Conservation (phyloP, 2,797 vertebrate genomes). For the Synaphobranchus kaupii region DNA sequence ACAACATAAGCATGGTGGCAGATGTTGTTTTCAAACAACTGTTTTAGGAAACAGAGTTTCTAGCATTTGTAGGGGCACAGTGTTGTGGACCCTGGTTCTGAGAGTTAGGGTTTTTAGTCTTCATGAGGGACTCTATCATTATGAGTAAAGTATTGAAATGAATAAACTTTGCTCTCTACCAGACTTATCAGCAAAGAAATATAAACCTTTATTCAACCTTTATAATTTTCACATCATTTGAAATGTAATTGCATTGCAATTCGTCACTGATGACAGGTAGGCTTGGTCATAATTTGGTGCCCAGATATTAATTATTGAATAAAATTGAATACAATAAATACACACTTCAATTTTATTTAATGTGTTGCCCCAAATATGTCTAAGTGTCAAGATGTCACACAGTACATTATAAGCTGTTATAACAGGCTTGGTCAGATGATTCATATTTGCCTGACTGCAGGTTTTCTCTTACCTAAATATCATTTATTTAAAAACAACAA, state of each 20-base stretch:
- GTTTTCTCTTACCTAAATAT: background rate
- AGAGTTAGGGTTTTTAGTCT: background rate
- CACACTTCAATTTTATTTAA: too few species aligned
- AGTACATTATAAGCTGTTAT: background rate
- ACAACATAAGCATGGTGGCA: background rate
- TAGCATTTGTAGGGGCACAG: background rate
- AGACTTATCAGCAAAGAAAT: background rate
- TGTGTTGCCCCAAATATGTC: too few species aligned
- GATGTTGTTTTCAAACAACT: constrained; percentile 23
- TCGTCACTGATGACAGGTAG: background rate
- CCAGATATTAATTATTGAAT: background rate
- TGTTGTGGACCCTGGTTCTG: background rate
- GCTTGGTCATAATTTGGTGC: too few species aligned
- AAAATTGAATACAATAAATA: background rate
- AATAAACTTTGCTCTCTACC: background rate
- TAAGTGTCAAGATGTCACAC: too few species aligned
- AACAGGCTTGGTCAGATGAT: background rate
- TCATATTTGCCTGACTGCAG: background rate
- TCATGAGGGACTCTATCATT: background rate
- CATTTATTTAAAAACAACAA: background rate
- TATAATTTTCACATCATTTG: background rate
- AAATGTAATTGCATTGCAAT: background rate
- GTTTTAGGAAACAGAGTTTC: background rate
- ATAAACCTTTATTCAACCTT: background rate
- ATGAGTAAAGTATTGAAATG: background rate